Conservation (phyloP, 2,113 vertebrate genomes). For the Myanophis thanlyinensis region DNA sequence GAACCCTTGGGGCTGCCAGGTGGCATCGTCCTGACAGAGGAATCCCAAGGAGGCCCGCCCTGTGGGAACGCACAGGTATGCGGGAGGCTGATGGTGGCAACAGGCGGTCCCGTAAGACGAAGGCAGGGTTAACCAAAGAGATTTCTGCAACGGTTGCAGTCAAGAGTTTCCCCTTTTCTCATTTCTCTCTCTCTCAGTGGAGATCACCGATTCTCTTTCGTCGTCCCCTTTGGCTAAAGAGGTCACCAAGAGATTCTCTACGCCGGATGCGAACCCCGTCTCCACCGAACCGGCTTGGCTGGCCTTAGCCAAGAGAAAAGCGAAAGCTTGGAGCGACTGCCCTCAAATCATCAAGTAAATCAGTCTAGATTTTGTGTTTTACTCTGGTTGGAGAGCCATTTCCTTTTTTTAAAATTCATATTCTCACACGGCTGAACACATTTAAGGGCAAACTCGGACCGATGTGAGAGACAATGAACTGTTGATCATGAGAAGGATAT, state of each 20-base stretch:
- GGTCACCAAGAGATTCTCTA: conserved; percentile 91
- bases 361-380: conserved; percentile 8
- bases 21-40: no score
- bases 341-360: conserved; percentile 98
- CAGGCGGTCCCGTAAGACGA: no score
- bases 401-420: conserved; percentile 60
- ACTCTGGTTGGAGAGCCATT: conserved; percentile 43
- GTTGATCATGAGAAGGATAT: conserved; percentile 9
- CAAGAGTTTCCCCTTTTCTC: conserved; percentile 8
- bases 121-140: not conserved
- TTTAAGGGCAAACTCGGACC: conserved; percentile 62
- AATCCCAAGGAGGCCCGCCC: no score
- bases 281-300: conserved; percentile 98
- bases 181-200: conserved; percentile 76
- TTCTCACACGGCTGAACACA: conserved; percentile 56
- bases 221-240: conserved; percentile 85
- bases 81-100: no score
- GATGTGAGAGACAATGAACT: conserved; percentile 53
- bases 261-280: conserved; percentile 83
- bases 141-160: not conserved
- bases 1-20: no score
- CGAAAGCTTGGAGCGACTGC: conserved; percentile 99
- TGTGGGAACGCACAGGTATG: no score
- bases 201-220: conserved; percentile 87
- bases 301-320: conserved; percentile 96